Evolutionary conservation across 2,113 vertebrate species (phyloP).

Genomic region (Phodopus roborovskii): DNA sequence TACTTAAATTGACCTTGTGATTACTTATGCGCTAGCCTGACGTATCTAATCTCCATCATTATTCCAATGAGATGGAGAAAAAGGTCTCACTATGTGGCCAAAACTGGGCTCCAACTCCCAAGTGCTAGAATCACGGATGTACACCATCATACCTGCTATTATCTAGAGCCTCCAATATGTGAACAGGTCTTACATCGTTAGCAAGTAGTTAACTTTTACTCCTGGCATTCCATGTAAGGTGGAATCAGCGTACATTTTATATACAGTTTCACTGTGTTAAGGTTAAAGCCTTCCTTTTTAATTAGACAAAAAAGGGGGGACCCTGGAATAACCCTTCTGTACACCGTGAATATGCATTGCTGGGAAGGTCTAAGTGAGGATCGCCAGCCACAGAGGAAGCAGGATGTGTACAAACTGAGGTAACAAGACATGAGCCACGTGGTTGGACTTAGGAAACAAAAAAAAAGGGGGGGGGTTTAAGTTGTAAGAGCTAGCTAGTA

Average conservation of each 20-base stretch:
- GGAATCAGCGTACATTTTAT: not conserved
- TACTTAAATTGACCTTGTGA: not conserved
- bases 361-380: too few species aligned
- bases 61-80: not conserved
- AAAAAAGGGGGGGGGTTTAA: too few species aligned
- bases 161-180: constrained; percentile 35
- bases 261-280: too few species aligned
- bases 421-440: too few species aligned
- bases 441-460: too few species aligned
- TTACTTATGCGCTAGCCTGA: not conserved
- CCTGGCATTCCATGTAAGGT: constrained; percentile 25
- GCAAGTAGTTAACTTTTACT: constrained; percentile 36
- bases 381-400: too few species aligned
- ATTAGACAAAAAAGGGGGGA: too few species aligned
- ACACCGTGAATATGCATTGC: too few species aligned
- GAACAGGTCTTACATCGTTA: not conserved
- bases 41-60: not conserved
- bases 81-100: not conserved
- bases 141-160: constrained; percentile 5
- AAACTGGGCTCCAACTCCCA: not conserved
- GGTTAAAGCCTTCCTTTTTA: too few species aligned
- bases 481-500: too few species aligned
- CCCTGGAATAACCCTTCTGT: too few species aligned
- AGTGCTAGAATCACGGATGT: not conserved
- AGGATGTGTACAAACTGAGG: too few species aligned